These are phyloP conservation scores for Eleutherodactylus coqui DNA, from an alignment of 2,797 vertebrate species.

Conservation along the genomic window DNA sequence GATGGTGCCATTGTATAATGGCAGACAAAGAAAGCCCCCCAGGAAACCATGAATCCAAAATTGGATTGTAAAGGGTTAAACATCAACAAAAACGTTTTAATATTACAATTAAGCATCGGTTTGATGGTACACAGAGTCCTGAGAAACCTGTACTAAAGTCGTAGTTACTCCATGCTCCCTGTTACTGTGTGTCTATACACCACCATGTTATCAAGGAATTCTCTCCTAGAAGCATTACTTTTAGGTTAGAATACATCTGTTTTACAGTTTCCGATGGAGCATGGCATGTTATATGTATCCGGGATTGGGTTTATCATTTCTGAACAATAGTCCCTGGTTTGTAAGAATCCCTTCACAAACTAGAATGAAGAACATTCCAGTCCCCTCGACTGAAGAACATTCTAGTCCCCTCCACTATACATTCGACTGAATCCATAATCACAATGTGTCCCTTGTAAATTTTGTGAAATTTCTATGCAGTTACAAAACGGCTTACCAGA, in stretches of 20 bases:
- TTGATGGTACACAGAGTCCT: no score
- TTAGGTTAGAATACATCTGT: background rate
- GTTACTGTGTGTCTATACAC: no score
- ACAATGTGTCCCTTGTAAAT: slow-evolving; percentile 48
- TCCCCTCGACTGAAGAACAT: slow-evolving; percentile 25
- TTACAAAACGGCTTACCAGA: slow-evolving; percentile 27
- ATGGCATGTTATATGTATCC: slow-evolving; percentile 55
- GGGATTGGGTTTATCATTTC: slow-evolving; percentile 38
- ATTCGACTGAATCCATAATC: slow-evolving; percentile 47
- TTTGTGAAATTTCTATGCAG: slow-evolving; percentile 22
- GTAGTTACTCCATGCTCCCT: no score
- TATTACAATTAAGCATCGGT: no score
- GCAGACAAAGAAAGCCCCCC: no score
- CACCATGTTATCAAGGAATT: background rate
- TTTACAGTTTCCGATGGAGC: background rate
- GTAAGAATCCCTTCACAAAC: slow-evolving; percentile 44
- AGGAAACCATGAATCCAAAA: no score
- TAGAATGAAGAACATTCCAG: slow-evolving; percentile 53
- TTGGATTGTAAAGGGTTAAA: no score
- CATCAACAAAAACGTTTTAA: no score
- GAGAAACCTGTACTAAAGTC: no score
- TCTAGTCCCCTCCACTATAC: background rate
- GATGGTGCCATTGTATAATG: no score
- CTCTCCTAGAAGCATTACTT: background rate
- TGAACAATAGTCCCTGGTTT: slow-evolving; percentile 59